Percentiles rank a stretch among this genome's conserved stretches.
These are phyloP conservation scores for Phyllotis vaccarum DNA, from an alignment of 2,797 vertebrate species.

Conservation along the genomic window DNA sequence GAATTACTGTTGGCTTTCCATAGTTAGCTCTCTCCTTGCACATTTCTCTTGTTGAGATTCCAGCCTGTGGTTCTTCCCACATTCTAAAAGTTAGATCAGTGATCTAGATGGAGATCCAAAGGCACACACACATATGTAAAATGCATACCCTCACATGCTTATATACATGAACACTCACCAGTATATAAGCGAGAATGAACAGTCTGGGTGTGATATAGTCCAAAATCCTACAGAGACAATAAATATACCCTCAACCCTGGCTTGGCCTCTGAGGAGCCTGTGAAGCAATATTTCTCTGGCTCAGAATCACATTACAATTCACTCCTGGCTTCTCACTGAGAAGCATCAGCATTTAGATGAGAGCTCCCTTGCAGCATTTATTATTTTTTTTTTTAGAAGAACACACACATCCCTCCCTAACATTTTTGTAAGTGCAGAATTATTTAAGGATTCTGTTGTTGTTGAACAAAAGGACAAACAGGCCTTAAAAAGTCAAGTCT, in stretches of 20 bases:
- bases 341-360: conserved; percentile 53
- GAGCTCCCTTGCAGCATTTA: conserved; percentile 3
- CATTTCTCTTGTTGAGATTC: conserved; percentile 14
- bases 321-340: conserved; percentile 2
- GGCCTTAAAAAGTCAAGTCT: conserved; percentile 22
- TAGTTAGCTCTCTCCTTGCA: neutral
- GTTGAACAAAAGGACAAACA: neutral
- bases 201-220: neutral
- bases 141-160: neutral
- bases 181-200: conserved; percentile 35
- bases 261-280: neutral
- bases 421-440: conserved; percentile 39
- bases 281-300: conserved; percentile 21
- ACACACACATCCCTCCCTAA: conserved; percentile 1
- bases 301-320: conserved; percentile 52
- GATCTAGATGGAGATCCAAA: neutral
- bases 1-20: neutral
- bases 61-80: neutral
- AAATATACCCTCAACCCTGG: neutral
- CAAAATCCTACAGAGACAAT: conserved; percentile 43
- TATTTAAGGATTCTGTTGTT: conserved; percentile 20
- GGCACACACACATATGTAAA: neutral
- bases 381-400: conserved; percentile 26
- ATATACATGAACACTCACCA: neutral
- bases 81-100: neutral